Conservation (phyloP, 2,888 invertebrate genomes). For the Polydrusus pterygomalis region DNA sequence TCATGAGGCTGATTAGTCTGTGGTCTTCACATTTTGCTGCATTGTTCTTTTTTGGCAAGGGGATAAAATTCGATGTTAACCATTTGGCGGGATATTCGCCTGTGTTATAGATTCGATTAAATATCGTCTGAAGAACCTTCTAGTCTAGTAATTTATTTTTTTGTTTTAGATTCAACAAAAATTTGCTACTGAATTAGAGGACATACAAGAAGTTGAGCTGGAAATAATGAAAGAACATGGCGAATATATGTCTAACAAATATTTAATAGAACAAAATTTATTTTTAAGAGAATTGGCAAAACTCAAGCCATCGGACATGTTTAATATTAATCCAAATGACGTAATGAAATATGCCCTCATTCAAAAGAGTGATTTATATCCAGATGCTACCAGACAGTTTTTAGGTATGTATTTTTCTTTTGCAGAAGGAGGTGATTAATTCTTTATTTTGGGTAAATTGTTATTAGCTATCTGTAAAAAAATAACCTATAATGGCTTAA, state of each 20-base stretch:
- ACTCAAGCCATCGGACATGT: constrained; percentile 61
- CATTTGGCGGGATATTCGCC: no score
- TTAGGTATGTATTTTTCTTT: constrained; percentile 62
- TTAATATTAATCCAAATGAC: constrained; percentile 55
- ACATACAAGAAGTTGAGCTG: constrained; percentile 60
- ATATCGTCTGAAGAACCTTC: no score
- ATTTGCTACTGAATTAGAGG: constrained; percentile 50
- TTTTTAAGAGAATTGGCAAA: constrained; percentile 60
- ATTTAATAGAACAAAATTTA: constrained; percentile 59
- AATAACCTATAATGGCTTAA: no score
- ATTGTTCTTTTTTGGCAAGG: no score
- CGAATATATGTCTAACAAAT: constrained; percentile 60
- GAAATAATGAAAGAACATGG: constrained; percentile 65
- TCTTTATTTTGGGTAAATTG: no score
- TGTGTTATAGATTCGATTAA: no score
- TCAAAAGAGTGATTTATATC: constrained; percentile 64
- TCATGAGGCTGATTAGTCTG: no score
- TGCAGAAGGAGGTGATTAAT: background rate
- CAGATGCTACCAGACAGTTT: constrained; percentile 61
- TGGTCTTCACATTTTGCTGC: no score
- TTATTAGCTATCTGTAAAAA: no score
- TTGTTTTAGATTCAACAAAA: constrained; percentile 55
- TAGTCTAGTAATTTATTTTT: no score
- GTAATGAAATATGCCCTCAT: constrained; percentile 63
- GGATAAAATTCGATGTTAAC: no score